Percentiles rank a stretch among this genome's conserved stretches.
These are phyloP conservation scores for Cephonodes hylas DNA, from an alignment of 2,888 invertebrate genomes.

Conservation along the genomic window DNA sequence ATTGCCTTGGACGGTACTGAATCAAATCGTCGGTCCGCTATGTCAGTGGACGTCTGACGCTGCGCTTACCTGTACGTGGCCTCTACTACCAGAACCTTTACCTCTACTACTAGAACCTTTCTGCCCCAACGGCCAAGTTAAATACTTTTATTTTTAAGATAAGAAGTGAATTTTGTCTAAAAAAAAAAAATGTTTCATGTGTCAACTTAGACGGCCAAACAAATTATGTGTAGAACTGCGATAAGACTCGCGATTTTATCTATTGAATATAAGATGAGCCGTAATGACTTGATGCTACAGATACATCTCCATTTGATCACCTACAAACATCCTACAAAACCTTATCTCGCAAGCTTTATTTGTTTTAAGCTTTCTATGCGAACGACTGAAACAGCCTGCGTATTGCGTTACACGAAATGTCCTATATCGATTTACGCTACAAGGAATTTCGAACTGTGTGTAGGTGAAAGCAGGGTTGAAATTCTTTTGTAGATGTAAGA, in stretches of 20 bases:
- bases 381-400: conserved; percentile 73
- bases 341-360: conserved; percentile 77
- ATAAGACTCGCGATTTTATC: conserved; percentile 29
- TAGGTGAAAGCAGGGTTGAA: not conserved
- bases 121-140: too few species aligned
- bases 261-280: conserved; percentile 23
- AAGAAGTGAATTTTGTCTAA: too few species aligned
- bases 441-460: conserved; percentile 25
- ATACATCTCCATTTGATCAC: conserved; percentile 64
- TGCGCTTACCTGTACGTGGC: too few species aligned
- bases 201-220: not conserved
- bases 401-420: conserved; percentile 47
- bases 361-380: conserved; percentile 78
- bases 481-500: conserved; percentile 19
- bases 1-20: too few species aligned
- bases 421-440: conserved; percentile 21
- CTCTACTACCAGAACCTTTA: too few species aligned
- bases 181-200: not conserved
- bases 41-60: too few species aligned
- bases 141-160: too few species aligned
- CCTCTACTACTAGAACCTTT: too few species aligned
- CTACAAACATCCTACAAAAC: conserved; percentile 60
- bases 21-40: too few species aligned
- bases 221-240: not conserved
- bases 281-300: conserved; percentile 20